Percentiles rank a stretch among this genome's conserved stretches.
phyloP scores from a whole-genome alignment of 2,888 invertebrate species.

The Ormyrus thymus region DNA sequence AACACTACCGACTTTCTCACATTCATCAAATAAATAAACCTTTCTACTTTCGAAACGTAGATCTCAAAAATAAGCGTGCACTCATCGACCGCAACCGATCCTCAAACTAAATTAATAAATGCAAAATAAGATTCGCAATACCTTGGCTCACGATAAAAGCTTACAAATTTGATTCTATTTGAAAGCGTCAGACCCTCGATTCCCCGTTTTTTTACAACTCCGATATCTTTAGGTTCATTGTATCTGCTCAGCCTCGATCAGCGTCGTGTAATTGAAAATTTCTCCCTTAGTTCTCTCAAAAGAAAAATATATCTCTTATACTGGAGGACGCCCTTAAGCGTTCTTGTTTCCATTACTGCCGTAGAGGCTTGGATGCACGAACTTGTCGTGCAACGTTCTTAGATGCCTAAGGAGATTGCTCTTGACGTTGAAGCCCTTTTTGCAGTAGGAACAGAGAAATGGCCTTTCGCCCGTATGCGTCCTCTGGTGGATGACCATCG shows the following conservation, averaged over 20 bases:
- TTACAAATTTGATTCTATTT: constrained; percentile 57
- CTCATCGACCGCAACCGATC: not conserved
- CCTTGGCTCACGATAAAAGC: constrained; percentile 55
- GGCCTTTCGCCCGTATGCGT: constrained; percentile 87
- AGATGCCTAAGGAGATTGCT: constrained; percentile 85
- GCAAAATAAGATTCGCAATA: constrained; percentile 40
- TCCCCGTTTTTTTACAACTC: constrained; percentile 37
- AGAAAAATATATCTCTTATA: constrained; percentile 55
- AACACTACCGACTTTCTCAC: constrained; percentile 9
- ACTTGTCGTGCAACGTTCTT: constrained; percentile 85
- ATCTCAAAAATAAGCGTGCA: constrained; percentile 12
- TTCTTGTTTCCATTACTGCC: constrained; percentile 73
- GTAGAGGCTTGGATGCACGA: constrained; percentile 76
- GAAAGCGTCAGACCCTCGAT: constrained; percentile 48
- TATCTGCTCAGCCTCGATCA: constrained; percentile 47
- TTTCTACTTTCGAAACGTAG: not conserved
- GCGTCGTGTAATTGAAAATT: constrained; percentile 56
- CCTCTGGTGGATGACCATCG: constrained; percentile 86
- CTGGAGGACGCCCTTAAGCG: constrained; percentile 63
- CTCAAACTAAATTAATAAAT: constrained; percentile 17
- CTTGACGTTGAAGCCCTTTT: constrained; percentile 87
- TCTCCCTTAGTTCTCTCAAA: constrained; percentile 34
- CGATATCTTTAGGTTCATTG: constrained; percentile 42
- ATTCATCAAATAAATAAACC: constrained; percentile 3
- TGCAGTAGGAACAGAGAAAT: constrained; percentile 84